Conservation (phyloP, 2,113 vertebrate species). For the Capricornis sumatraensis region DNA sequence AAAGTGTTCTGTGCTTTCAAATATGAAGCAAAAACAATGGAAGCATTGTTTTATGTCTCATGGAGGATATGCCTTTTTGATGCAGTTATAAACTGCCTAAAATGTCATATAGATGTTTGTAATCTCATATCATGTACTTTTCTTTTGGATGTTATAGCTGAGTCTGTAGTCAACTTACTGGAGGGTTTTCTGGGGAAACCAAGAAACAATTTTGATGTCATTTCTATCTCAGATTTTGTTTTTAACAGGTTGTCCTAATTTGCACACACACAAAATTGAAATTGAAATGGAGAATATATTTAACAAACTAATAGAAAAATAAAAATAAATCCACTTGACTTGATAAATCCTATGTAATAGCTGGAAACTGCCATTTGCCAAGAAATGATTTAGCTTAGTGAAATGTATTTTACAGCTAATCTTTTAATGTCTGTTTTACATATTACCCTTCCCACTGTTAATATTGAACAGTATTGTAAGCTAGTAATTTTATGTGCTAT, state of each 20-base stretch:
- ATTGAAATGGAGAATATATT: constrained; percentile 54
- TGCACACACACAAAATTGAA: not conserved
- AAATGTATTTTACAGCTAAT: constrained; percentile 71
- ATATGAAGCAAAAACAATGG: not conserved
- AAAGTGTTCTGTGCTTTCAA: constrained; percentile 16
- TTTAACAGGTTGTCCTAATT: constrained; percentile 7
- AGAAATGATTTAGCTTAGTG: constrained; percentile 63
- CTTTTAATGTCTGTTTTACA: constrained; percentile 75
- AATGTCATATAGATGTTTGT: constrained; percentile 59
- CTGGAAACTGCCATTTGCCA: constrained; percentile 52
- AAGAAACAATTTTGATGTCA: constrained; percentile 23
- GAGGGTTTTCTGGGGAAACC: constrained; percentile 66
- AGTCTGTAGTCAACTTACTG: constrained; percentile 44
- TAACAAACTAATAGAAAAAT: constrained; percentile 66
- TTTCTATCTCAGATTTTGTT: constrained; percentile 42
- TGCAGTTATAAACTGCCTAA: constrained; percentile 54
- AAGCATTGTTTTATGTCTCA: constrained; percentile 57
- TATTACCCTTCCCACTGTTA: constrained; percentile 65
- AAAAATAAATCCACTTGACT: constrained; percentile 65
- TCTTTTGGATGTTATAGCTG: constrained; percentile 49
- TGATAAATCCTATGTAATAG: constrained; percentile 64
- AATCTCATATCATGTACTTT: constrained; percentile 33
- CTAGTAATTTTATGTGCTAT: constrained; percentile 62
- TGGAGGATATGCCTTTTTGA: constrained; percentile 60
- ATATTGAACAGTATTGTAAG: constrained; percentile 57